Percentiles rank a stretch among this genome's conserved stretches.
phyloP scores from a whole-genome alignment of 92 coral and sea anemone genomes.

The Meandrina meandrites region DNA sequence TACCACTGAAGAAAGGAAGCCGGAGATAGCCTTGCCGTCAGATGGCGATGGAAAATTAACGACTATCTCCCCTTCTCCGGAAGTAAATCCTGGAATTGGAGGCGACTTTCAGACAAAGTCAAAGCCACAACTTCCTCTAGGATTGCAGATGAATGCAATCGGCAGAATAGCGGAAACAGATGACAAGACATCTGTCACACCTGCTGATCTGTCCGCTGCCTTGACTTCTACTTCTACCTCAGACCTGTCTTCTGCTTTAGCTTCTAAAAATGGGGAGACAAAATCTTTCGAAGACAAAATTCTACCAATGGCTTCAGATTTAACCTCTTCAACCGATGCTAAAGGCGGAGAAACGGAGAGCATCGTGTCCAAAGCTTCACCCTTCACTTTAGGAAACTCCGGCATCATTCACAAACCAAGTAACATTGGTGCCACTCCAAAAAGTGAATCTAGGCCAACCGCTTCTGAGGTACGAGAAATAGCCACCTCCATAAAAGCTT shows the following conservation, averaged over 20 bases:
- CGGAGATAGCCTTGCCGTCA: constrained; percentile 7
- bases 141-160: constrained; percentile 41
- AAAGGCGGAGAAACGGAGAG: constrained; percentile 22
- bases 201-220: neutral
- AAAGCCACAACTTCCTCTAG: constrained; percentile 15
- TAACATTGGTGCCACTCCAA: neutral
- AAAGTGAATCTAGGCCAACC: constrained; percentile 14
- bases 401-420: neutral
- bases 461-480: constrained; percentile 41
- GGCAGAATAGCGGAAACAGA: constrained; percentile 24
- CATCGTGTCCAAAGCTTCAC: constrained; percentile 28
- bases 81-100: neutral
- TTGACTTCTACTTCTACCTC: neutral
- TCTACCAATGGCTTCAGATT: constrained; percentile 36
- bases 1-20: neutral
- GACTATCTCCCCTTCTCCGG: constrained; percentile 12
- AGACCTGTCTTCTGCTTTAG: neutral
- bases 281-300: constrained; percentile 29
- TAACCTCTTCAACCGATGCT: neutral
- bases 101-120: neutral
- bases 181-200: neutral
- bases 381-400: neutral
- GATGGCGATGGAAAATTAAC: constrained; percentile 15
- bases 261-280: constrained; percentile 11
- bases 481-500: constrained; percentile 29